Base-by-base conservation (phyloP, 2,888 invertebrate genomes). In the Muscina levida region DNA sequence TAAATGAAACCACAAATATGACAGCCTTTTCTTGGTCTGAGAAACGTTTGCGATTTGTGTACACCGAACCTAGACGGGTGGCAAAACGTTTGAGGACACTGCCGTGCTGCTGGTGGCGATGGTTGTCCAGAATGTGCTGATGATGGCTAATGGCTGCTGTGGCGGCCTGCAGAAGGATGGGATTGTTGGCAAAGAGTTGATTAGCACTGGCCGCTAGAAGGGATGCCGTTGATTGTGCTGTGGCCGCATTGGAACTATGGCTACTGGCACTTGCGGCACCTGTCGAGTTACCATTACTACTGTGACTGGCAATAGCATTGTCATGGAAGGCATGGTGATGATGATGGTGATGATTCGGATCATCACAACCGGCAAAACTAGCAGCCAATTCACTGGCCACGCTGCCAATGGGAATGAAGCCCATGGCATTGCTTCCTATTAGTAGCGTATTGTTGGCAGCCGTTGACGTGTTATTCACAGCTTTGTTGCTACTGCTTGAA, bases 71-170 rank as follows among this genome's bases (percentile, higher is more conserved):
- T 17, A 90, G 82, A 83, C 87, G 87, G 83, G 85, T 83, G 31
- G 93, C 86, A 86, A 91, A 85, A 88, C 92, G 85, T 87, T 91
- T 67, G 85, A 91, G 72, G 88, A 91, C 83, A 89, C 91, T 86
- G 81, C 85, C 85, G 31, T 86, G 85, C 72, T 80, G 86, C 67
- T 89, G 89, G 5, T 80, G 77, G n/a, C 67, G 74, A n/a, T 81
- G 77, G 66, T 81, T 74, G 8, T 77, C 77, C 57, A 81, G 72
- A n/a, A 81, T 65, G 51, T 42, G 90, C 79, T 83, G 82, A 75
- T 81, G 82, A 72, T 72, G 82, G 89, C 24, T 81, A 24, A 81
- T 83, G 46, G 81, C 72, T 48, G 78, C 84, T 24, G 82, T 82
- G 26, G 78, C 77, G 19, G 83, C 82, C 26, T 83, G 83, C 22